Evolutionary conservation across 2,888 invertebrate species (phyloP), one percentile per base, ranked within the genome.

Genomic region (Hermaeophaga mercurialis): DNA sequence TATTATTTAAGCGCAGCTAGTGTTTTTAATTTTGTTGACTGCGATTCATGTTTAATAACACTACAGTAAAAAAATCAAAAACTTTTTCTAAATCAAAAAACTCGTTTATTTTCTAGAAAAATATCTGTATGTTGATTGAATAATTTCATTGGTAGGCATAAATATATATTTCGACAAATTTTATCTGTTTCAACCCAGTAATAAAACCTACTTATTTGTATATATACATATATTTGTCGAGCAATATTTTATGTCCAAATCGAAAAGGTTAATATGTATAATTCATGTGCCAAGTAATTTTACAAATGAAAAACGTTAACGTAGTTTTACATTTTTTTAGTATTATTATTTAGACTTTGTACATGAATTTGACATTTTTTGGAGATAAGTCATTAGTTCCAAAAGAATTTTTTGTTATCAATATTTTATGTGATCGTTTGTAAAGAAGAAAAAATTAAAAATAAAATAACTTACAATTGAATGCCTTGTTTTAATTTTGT

Each of bases 321-420:
- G 5, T 41, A 44, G 14, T 41, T 50, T 56, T 56, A 43, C 24
- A 36, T 39, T 56, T 22, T 47, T 43, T 49, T 50, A 59, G 52
- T 62, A 59, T 56, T 59, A 53, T 55, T 48, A 38, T 22, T 24
- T 19, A 31, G 19, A 53, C 56, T 55, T 59, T 24, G 56, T 59
- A 44, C 63, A 65, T 61, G 58, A 62, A 66, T 65, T 63, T 59
- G 31, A 52, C 50, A 54, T 47, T 62, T 54, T 62, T 54, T 64
- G 59, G 63, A 66, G 63, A 62, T 63, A 64, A 66, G 65, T 68
- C 67, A 60, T 54, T 63, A 60, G 56, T 56, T 54, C 45, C 46
- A 24, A 44, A 52, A 52, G 44, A 52, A 52, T 44, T 52, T n/a
- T n/a, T 52, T 52, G 52, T 52, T 52, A 52, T 48, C 15, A 34